These are phyloP conservation scores for Dendrolimus houi DNA, from an alignment of 2,888 invertebrate genomes.

Conservation along the genomic window DNA sequence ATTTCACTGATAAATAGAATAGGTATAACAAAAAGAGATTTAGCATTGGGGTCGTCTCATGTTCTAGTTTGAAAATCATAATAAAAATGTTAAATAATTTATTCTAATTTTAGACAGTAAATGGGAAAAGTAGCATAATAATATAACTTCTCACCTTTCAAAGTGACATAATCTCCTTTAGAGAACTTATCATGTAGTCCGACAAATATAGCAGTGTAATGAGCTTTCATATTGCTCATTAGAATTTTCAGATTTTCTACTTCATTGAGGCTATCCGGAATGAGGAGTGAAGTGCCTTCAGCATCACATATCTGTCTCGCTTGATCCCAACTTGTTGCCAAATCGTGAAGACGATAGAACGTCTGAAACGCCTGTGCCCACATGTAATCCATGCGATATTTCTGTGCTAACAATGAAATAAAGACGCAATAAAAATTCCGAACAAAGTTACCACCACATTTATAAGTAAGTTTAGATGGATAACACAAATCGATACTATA, in stretches of 20 bases:
- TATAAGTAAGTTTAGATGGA: too few relatives aligned
- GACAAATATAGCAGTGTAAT: conserved; percentile 36
- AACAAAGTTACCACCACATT: too few relatives aligned
- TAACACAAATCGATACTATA: too few relatives aligned
- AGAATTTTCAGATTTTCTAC: conserved; percentile 40
- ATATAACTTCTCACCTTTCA: conserved; percentile 21
- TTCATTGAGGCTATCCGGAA: conserved; percentile 34
- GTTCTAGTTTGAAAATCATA: not conserved
- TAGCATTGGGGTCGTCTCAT: too few relatives aligned
- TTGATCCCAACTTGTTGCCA: conserved; percentile 35
- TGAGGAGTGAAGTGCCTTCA: conserved; percentile 34
- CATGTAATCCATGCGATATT: conserved; percentile 42
- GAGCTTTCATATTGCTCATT: conserved; percentile 41
- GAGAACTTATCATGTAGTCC: conserved; percentile 40
- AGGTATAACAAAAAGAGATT: too few relatives aligned
- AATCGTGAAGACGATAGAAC: conserved; percentile 38
- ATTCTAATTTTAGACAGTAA: too few relatives aligned
- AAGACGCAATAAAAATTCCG: too few relatives aligned
- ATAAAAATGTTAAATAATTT: not conserved
- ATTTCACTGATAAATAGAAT: too few relatives aligned
- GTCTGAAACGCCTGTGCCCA: conserved; percentile 37
- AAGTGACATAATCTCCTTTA: conserved; percentile 33
- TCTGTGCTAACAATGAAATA: conserved; percentile 22
- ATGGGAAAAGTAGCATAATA: too few relatives aligned
- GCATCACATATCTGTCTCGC: conserved; percentile 40